A percentile compares a stretch with the other conserved stretches of the same genome.
These are phyloP conservation scores for Scaptomyza hsui DNA, from an alignment of 1,140 invertebrate genomes.

Conservation along the genomic window DNA sequence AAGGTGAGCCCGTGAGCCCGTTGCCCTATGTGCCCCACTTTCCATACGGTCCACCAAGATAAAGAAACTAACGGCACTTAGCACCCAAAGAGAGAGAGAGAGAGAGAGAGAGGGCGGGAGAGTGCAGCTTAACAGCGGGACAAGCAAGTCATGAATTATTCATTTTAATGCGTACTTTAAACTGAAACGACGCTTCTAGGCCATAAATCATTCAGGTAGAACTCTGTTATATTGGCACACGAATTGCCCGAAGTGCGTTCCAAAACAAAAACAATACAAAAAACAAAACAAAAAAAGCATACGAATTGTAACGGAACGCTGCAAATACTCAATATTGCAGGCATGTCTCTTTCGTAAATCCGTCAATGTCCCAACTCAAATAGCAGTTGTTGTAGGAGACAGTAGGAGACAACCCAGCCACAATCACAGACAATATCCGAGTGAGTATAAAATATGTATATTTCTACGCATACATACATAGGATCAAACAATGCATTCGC, in stretches of 20 bases:
- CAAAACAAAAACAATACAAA: slow-evolving; percentile 11
- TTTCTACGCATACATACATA: background rate
- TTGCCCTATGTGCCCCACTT: background rate
- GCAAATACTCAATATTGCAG: background rate
- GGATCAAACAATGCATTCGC: slow-evolving; percentile 7
- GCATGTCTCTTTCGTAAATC: slow-evolving; percentile 4
- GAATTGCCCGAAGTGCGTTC: slow-evolving; percentile 1
- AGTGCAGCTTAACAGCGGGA: background rate
- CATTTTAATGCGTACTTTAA: slow-evolving; percentile 17
- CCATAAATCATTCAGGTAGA: slow-evolving; percentile 39
- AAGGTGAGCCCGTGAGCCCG: background rate
- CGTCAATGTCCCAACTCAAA: slow-evolving; percentile 12
- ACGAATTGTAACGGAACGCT: too few species aligned
- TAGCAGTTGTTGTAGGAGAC: background rate
- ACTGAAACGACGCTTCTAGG: slow-evolving; percentile 5
- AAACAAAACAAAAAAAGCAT: background rate
- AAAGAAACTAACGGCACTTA: slow-evolving; percentile 1
- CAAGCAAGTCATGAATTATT: slow-evolving; percentile 40
- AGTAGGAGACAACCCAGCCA: background rate
- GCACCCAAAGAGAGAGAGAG: background rate
- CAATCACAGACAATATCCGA: background rate
- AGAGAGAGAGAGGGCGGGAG: background rate
- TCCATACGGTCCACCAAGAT: background rate
- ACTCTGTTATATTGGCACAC: slow-evolving; percentile 8
- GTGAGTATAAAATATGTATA: slow-evolving; percentile 28